phyloP scores from a whole-genome alignment of 1,140 invertebrate genomes.

The Caligus rogercresseyi region DNA sequence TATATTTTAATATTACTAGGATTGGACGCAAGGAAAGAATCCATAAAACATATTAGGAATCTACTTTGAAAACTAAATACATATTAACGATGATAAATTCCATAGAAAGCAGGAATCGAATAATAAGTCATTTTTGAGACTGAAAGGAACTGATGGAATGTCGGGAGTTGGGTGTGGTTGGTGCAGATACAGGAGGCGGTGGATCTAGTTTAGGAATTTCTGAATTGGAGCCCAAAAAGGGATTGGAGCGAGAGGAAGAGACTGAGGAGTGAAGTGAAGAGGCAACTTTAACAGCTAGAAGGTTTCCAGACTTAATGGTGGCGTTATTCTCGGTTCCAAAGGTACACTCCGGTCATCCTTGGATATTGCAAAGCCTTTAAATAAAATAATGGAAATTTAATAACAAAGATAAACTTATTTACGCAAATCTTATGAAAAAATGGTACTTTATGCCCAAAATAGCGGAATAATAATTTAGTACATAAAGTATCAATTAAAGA shows the following conservation, averaged over 20 bases:
- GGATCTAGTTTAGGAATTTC: not conserved
- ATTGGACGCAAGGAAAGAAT: too few relatives aligned
- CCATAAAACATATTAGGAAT: not conserved
- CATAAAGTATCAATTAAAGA: too few relatives aligned
- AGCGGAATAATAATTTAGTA: too few relatives aligned
- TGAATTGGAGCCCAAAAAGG: not conserved
- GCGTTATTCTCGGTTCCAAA: not conserved
- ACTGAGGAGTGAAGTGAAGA: not conserved
- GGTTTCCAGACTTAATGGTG: not conserved
- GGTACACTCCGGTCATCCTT: not conserved
- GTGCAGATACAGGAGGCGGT: not conserved
- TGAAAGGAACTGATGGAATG: not conserved
- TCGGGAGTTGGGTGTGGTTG: not conserved
- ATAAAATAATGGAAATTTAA: too few relatives aligned
- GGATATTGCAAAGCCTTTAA: not conserved
- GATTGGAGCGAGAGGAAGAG: not conserved
- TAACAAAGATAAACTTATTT: too few relatives aligned
- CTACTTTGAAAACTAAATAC: conserved; percentile 1
- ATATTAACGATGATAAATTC: not conserved
- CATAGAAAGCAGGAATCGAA: not conserved
- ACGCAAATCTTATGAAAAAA: too few relatives aligned
- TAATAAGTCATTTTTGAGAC: not conserved
- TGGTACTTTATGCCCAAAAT: too few relatives aligned
- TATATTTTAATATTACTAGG: too few relatives aligned
- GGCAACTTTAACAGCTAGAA: not conserved